These are phyloP conservation scores for Silurus aristotelis DNA, from an alignment of 2,797 vertebrate species.

Conservation along the genomic window DNA sequence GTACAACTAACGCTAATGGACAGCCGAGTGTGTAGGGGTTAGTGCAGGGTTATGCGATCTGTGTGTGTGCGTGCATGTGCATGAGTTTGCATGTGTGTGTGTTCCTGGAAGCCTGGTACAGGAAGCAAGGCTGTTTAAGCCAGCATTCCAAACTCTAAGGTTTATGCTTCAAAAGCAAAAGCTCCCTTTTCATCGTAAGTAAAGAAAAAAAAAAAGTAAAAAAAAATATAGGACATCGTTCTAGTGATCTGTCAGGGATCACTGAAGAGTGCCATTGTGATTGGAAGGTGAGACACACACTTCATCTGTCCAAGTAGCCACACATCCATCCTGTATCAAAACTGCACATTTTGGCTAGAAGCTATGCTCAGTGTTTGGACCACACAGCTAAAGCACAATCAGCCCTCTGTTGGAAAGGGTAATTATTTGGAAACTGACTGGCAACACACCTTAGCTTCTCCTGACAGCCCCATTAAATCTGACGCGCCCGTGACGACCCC, in stretches of 20 bases:
- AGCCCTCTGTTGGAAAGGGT: slow-evolving; percentile 65
- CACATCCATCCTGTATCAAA: slow-evolving; percentile 22
- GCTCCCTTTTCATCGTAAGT: neutral
- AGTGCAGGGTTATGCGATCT: slow-evolving; percentile 36
- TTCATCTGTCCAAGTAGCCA: slow-evolving; percentile 6
- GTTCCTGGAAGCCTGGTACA: slow-evolving; percentile 34
- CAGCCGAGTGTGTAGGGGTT: slow-evolving; percentile 31
- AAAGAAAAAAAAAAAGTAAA: neutral
- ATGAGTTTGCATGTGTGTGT: slow-evolving; percentile 20
- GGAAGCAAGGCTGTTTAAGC: slow-evolving; percentile 10
- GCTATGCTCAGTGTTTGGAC: slow-evolving; percentile 30
- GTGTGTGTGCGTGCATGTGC: slow-evolving; percentile 22
- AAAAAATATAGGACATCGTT: neutral
- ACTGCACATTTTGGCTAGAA: slow-evolving; percentile 1
- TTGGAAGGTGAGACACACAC: neutral
- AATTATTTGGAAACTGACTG: slow-evolving; percentile 70
- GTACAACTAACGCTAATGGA: slow-evolving; percentile 30
- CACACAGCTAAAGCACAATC: slow-evolving; percentile 62
- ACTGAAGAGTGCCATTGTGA: neutral
- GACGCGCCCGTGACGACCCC: slow-evolving; percentile 57
- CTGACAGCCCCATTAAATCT: slow-evolving; percentile 69
- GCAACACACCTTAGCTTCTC: slow-evolving; percentile 66
- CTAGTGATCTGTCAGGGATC: neutral
- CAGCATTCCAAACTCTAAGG: slow-evolving; percentile 12
- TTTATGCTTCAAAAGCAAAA: slow-evolving; percentile 21